Evolutionary conservation across 2,797 vertebrate genomes (phyloP).

Genomic region (Sphenodon punctatus): DNA sequence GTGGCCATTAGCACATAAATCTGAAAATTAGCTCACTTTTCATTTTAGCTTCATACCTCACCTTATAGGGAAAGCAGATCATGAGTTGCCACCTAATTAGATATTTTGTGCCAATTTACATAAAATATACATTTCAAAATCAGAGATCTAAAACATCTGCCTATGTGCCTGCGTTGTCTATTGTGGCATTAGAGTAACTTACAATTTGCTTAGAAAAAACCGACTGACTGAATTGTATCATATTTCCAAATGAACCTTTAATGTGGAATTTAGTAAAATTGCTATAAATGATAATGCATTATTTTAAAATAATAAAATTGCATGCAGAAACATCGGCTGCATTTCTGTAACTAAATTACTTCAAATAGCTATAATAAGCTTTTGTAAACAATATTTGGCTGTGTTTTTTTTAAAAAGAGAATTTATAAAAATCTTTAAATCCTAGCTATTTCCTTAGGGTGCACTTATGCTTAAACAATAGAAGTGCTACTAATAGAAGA

Average conservation of each 20-base stretch:
- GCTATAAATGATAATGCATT: background rate
- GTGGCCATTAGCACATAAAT: no score
- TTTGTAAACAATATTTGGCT: background rate
- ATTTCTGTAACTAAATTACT: background rate
- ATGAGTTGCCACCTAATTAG: background rate
- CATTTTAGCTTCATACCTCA: constrained; percentile 26
- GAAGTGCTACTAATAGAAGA: background rate
- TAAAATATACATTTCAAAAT: constrained; percentile 38
- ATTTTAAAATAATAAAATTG: background rate
- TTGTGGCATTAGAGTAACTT: background rate
- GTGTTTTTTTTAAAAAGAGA: background rate
- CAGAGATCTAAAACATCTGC: constrained; percentile 46
- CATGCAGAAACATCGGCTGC: background rate
- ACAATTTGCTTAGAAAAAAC: constrained; percentile 3
- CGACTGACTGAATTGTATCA: background rate
- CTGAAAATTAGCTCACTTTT: constrained; percentile 19
- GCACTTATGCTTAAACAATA: background rate
- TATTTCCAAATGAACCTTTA: constrained; percentile 14
- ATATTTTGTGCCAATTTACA: constrained; percentile 42
- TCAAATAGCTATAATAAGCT: background rate
- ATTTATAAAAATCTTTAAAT: background rate
- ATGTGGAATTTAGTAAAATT: background rate
- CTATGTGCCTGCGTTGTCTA: background rate
- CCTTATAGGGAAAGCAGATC: constrained; percentile 41
- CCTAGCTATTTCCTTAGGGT: background rate